phyloP scores from a whole-genome alignment of 2,888 invertebrate species.

The Busseola fusca region DNA sequence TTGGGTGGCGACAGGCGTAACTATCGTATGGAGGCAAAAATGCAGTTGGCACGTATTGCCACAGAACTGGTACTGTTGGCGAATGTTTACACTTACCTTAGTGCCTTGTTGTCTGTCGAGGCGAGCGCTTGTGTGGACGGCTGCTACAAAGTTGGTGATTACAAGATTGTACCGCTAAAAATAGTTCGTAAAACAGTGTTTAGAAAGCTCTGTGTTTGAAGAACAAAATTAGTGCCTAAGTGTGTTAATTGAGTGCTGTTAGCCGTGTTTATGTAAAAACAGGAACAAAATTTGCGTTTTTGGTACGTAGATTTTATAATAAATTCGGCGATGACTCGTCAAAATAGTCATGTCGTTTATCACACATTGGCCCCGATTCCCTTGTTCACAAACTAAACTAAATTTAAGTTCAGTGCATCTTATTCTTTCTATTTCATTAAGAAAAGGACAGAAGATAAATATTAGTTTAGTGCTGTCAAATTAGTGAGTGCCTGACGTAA shows the following conservation, averaged over 20 bases:
- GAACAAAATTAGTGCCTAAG: slow-evolving; percentile 15
- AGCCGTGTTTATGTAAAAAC: slow-evolving; percentile 7
- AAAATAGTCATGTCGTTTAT: slow-evolving; percentile 4
- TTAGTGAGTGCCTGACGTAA: no score
- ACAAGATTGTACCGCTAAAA: not conserved
- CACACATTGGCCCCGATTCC: no score
- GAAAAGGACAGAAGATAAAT: no score
- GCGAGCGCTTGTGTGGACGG: slow-evolving; percentile 26
- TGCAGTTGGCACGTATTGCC: slow-evolving; percentile 24
- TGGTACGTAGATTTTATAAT: slow-evolving; percentile 32
- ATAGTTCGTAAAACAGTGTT: slow-evolving; percentile 19
- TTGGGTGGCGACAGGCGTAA: slow-evolving; percentile 44
- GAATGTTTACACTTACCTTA: slow-evolving; percentile 54
- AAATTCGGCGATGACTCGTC: slow-evolving; percentile 29
- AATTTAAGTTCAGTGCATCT: no score
- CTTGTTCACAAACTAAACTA: no score
- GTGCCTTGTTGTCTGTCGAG: slow-evolving; percentile 46
- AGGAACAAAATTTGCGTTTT: slow-evolving; percentile 12
- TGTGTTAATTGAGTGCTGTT: slow-evolving; percentile 18
- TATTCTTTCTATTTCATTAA: no score
- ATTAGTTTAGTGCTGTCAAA: no score
- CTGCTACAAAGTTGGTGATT: slow-evolving; percentile 10
- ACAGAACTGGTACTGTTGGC: slow-evolving; percentile 52
- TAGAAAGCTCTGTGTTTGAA: slow-evolving; percentile 13
- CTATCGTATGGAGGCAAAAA: slow-evolving; percentile 39